These are phyloP conservation scores for Elysia chlorotica DNA, from an alignment of 1,140 invertebrate species.

Conservation along the genomic window DNA sequence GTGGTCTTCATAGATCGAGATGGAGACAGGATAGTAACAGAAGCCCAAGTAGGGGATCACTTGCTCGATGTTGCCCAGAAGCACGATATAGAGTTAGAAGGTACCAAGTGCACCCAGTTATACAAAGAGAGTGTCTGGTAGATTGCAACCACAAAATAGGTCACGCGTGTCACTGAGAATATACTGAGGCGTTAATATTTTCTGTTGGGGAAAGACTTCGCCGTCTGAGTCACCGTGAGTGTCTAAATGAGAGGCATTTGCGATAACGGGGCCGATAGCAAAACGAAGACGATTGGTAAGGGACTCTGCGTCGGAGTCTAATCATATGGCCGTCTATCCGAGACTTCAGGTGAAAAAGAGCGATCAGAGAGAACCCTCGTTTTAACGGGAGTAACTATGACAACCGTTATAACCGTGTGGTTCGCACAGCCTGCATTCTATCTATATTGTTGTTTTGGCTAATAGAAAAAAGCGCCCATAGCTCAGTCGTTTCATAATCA, in stretches of 20 bases:
- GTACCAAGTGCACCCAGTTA: slow-evolving; percentile 54
- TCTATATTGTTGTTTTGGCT: too few species aligned
- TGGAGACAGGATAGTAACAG: slow-evolving; percentile 76
- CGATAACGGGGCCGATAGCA: background rate
- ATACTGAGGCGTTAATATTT: background rate
- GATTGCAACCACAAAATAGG: background rate
- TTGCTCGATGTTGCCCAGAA: slow-evolving; percentile 91
- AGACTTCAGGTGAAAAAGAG: too few species aligned
- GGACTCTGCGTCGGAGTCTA: too few species aligned
- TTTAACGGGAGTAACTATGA: too few species aligned
- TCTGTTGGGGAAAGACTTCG: background rate
- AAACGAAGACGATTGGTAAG: too few species aligned
- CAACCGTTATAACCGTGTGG: too few species aligned
- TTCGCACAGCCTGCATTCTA: too few species aligned
- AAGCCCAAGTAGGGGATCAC: slow-evolving; percentile 84
- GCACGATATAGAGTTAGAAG: slow-evolving; percentile 90
- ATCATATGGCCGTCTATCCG: too few species aligned
- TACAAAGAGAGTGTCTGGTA: background rate
- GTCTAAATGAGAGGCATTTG: background rate
- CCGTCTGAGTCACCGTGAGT: background rate
- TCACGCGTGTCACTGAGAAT: background rate
- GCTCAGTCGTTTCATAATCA: too few species aligned
- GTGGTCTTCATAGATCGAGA: slow-evolving; percentile 80
- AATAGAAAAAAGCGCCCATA: too few species aligned
- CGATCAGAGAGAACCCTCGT: too few species aligned